phyloP scores from a whole-genome alignment of 2,797 vertebrate species.

The Oryzias sinensis region DNA sequence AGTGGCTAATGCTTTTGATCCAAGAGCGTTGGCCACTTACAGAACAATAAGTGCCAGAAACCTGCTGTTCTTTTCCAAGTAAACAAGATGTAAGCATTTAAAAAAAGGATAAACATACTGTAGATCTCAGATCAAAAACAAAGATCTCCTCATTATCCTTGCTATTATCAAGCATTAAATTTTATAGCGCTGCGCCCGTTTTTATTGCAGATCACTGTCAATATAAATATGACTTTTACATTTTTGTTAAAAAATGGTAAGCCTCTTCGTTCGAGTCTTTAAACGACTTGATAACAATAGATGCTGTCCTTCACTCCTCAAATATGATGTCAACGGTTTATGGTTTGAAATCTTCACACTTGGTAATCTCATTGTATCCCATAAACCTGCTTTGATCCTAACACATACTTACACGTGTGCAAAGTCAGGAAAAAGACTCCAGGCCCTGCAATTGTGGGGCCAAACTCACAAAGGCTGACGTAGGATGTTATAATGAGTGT shows the following conservation, averaged over 20 bases:
- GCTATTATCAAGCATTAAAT: neutral
- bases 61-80: too few relatives aligned
- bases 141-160: too few relatives aligned
- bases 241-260: constrained; percentile 21
- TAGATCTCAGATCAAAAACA: neutral
- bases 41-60: too few relatives aligned
- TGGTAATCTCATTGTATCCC: constrained; percentile 67
- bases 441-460: constrained; percentile 64
- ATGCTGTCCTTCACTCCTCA: constrained; percentile 53
- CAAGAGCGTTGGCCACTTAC: too few relatives aligned
- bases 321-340: constrained; percentile 44
- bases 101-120: neutral
- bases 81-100: too few relatives aligned
- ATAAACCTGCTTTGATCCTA: constrained; percentile 68
- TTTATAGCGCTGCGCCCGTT: neutral
- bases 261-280: constrained; percentile 4
- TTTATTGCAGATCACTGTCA: constrained; percentile 17
- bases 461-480: constrained; percentile 69
- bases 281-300: constrained; percentile 33
- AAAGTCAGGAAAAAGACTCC: constrained; percentile 68
- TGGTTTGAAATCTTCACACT: constrained; percentile 56
- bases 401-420: constrained; percentile 69
- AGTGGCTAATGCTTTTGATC: too few relatives aligned
- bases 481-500: constrained; percentile 68
- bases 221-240: constrained; percentile 18